A percentile compares a stretch with the other conserved stretches of the same genome.
These are phyloP conservation scores for Drosophila miranda DNA, from an alignment of 1,140 invertebrate species.

Conservation along the genomic window DNA sequence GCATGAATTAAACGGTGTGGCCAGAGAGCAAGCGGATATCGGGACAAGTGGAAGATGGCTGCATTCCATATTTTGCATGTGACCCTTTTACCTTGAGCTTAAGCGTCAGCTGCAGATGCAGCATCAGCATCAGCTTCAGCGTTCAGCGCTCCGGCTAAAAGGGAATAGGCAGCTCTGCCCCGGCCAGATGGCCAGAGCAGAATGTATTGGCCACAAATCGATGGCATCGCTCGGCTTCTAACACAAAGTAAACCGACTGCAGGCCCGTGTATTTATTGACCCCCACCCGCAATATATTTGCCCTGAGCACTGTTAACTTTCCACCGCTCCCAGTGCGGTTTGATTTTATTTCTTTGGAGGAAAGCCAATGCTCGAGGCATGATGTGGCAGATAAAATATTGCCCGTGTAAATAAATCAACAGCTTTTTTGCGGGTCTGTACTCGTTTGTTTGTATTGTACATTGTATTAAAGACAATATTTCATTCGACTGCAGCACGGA, in stretches of 20 bases:
- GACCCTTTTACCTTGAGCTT: not conserved
- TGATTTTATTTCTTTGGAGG: constrained; percentile 3
- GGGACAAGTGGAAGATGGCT: not conserved
- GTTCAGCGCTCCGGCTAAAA: constrained; percentile 3
- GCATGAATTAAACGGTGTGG: constrained; percentile 68
- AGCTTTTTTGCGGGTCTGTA: constrained; percentile 1
- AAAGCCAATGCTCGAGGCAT: constrained; percentile 21
- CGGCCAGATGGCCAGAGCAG: constrained; percentile 4
- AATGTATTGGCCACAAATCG: constrained; percentile 30
- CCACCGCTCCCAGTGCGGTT: constrained; percentile 10
- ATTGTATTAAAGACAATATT: constrained; percentile 28
- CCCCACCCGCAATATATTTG: constrained; percentile 18
- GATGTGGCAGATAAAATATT: constrained; percentile 48
- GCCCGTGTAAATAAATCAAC: constrained; percentile 46
- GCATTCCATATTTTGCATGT: constrained; percentile 39
- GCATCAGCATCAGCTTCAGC: constrained; percentile 1
- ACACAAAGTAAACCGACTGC: constrained; percentile 34
- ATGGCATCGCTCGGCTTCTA: constrained; percentile 5
- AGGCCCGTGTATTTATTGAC: constrained; percentile 33
- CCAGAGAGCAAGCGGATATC: too few species aligned
- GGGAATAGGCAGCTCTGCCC: not conserved
- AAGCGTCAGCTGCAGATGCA: too few species aligned
- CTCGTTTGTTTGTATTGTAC: constrained; percentile 24
- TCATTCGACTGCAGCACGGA: not conserved
- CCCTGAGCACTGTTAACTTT: constrained; percentile 40